Base-by-base conservation (phyloP, 2,113 vertebrate genomes). In the Passerina amoena region DNA sequence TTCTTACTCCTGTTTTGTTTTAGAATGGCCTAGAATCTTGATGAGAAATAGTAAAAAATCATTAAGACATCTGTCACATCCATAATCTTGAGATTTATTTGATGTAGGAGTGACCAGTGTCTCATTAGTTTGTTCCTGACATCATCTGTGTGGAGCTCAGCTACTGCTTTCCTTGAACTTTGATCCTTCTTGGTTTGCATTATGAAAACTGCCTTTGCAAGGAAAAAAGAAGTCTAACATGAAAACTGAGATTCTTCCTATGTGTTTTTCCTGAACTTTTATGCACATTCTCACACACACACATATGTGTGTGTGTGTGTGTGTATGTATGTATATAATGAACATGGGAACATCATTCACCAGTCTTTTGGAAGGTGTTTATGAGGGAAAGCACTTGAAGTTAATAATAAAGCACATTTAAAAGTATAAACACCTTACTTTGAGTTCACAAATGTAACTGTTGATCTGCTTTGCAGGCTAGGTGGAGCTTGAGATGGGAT, bases 251-350 rank as follows among this genome's bases (percentile, higher is more conserved):
- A 60, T 76, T 82, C 17, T 20, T 82, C 17, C 6, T 23, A 9
- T 7, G 3, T 12, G 5, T 28, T 5, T 80, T 86, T 65, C 16
- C 63, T 88, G 37, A 48, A 51, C 9, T 85, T 91, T 60, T 22
- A 38, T 40, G 25, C 8, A 8, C 17, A 31, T 10, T 40, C 8
- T 63, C 21, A 30, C 3, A 44, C 6, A 54, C 1, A 25, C 0
- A 25, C 9, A 48, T 54, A 12, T 54, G 12, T 33, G 11, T 57
- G 21, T 75, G 6, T 35, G 4, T 75, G 6, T 45, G 4, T 45
- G 1, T 19, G 2, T 25, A 1, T 27, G 4, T 50, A 15, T 5
- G 1, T 14, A 13, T 61, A 3, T 11, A 33, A 50, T 14, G 11
- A 82, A 57, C 5, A 30, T 9, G 4, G 20, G 16, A 57, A 45